Conservation (phyloP, 2,888 invertebrate species). For the Glyphotaelius pellucidus region DNA sequence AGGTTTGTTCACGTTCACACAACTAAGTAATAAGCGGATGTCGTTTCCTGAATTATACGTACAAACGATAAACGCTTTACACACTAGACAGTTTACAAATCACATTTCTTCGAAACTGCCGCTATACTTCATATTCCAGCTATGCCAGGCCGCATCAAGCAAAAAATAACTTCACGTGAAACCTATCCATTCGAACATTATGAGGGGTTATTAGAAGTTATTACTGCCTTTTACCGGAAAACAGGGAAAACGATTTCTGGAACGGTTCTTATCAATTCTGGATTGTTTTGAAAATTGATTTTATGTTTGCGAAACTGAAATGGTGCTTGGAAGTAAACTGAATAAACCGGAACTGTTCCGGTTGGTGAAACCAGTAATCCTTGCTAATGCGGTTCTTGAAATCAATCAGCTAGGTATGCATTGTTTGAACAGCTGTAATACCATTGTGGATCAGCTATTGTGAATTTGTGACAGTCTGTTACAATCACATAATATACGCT, state of each 20-base stretch:
- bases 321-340: background rate
- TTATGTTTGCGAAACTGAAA: background rate
- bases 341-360: background rate
- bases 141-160: background rate
- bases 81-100: constrained; percentile 36
- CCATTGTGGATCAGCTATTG: too few species aligned
- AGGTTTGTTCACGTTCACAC: background rate
- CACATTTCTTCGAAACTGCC: background rate
- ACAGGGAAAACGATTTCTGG: background rate
- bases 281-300: background rate
- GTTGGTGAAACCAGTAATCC: too few species aligned
- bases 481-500: background rate
- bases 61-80: constrained; percentile 17
- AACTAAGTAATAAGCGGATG: constrained; percentile 25
- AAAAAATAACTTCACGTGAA: background rate
- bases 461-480: background rate
- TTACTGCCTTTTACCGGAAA: background rate
- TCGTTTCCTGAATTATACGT: constrained; percentile 4
- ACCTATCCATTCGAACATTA: background rate
- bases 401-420: too few species aligned
- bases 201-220: background rate
- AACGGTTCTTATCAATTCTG: background rate
- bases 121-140: background rate
- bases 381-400: too few species aligned
- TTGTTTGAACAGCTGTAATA: too few species aligned